Evolutionary conservation across 2,797 vertebrate genomes (phyloP).

Genomic region (Gallirallus australis): DNA sequence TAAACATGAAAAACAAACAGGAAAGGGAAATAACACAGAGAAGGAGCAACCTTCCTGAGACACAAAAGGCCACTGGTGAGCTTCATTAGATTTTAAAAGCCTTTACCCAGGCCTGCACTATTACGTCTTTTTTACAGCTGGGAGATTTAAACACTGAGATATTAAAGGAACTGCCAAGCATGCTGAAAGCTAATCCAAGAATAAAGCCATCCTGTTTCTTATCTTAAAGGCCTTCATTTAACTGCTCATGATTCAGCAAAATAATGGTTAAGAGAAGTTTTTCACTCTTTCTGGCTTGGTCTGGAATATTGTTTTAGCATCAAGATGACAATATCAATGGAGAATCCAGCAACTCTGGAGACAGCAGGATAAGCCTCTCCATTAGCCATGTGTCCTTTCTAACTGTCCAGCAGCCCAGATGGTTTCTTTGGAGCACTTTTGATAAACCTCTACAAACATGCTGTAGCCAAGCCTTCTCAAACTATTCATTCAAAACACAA

Average conservation of each 20-base stretch:
- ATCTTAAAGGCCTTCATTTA: background rate
- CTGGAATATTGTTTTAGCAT: background rate
- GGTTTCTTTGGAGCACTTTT: background rate
- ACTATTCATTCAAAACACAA: background rate
- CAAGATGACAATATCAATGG: background rate
- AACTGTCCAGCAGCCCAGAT: background rate
- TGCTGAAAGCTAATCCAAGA: background rate
- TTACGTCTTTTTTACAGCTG: background rate
- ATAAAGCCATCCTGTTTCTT: background rate
- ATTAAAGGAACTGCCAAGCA: background rate
- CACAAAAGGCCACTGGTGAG: background rate
- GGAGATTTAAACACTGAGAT: background rate
- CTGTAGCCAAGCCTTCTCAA: background rate
- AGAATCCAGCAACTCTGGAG: background rate
- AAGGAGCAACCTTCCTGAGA: background rate
- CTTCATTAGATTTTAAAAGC: background rate
- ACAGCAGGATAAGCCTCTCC: background rate
- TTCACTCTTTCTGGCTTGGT: background rate
- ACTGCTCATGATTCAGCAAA: background rate
- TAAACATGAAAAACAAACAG: background rate
- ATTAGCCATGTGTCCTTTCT: rapidly evolving
- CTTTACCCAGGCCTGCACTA: background rate
- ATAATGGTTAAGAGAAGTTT: background rate
- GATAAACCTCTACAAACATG: background rate
- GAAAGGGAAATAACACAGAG: background rate